Base-by-base conservation (phyloP, 1,140 invertebrate genomes). In the Drosophila ananassae region DNA sequence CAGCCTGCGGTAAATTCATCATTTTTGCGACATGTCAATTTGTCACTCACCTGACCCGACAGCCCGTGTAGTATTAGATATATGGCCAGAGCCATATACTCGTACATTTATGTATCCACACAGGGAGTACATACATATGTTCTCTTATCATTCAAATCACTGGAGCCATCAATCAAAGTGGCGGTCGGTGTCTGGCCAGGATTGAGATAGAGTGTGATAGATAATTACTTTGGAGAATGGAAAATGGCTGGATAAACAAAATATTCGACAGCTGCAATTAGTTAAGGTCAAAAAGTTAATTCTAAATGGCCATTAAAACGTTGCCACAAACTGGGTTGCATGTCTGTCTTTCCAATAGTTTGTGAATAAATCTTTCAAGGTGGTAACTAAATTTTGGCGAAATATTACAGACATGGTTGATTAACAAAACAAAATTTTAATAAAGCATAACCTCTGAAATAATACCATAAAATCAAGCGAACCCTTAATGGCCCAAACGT, bases 1-100 rank as follows among this genome's bases (percentile, higher is more conserved):
- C 57, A 60, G 57, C 62, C 63, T 60, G 44, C 34, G 55, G 25
- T 62, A 83, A 60, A 89, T 87, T 83, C 81, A 87, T 89, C 79
- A 87, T 89, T 87, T 89, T 77, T 77, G 75, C 79, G 63, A 83
- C 76, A 77, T 83, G 83, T 87, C 83, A 89, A 79, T 87, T 87
- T 89, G 83, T 87, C 83, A 79, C 61, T 79, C 50, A 75, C 56
- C 72, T 79, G 67, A 32, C 44, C 58, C 53, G 82, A 83, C 79
- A 82, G 69, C 34, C 22, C 39, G 37, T 59, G 6, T 6, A 2
- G 58, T 46, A 69, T 71, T 72, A 66, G 24, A 57, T 53, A 47
- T 53, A 22, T 41, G 54, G 47, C 17, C 13, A 13, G 5, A 22
- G 57, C 44, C 46, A 13, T 66, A 51, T 59, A 6, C 50, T 41